Conservation (phyloP, 2,888 invertebrate species). For the Chloroclysta siterata region DNA sequence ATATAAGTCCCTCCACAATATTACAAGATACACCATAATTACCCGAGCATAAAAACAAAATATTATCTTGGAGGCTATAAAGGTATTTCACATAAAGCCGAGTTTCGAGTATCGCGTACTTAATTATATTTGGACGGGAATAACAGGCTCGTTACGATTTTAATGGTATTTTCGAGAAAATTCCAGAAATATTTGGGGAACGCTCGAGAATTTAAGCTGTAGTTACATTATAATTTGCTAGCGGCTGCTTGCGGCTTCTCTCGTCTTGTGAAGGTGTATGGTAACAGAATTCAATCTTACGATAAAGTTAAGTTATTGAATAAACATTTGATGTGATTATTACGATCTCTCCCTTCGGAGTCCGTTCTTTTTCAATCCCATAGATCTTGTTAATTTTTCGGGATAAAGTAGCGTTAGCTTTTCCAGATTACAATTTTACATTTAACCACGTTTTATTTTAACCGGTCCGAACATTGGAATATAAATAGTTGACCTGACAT, state of each 20-base stretch:
- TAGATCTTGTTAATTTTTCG: no score
- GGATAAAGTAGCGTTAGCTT: no score
- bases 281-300: no score
- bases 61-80: conserved; percentile 29
- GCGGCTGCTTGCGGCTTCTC: background rate
- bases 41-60: conserved; percentile 34
- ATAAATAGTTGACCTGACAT: no score
- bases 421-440: no score
- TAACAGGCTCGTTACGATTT: conserved; percentile 32
- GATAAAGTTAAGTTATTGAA: no score
- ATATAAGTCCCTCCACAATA: conserved; percentile 25
- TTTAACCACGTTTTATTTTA: no score
- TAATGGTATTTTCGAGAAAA: conserved; percentile 35
- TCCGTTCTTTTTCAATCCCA: no score
- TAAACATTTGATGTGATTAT: no score
- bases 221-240: background rate
- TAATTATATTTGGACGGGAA: conserved; percentile 39
- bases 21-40: conserved; percentile 27
- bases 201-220: conserved; percentile 18
- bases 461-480: no score
- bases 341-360: no score
- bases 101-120: conserved; percentile 30
- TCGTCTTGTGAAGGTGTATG: background rate
- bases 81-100: conserved; percentile 38
- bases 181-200: conserved; percentile 26